Evolutionary conservation across 1,140 invertebrate species (phyloP), one percentile per base, ranked within the genome.

Genomic region (Drosophila elegans): DNA sequence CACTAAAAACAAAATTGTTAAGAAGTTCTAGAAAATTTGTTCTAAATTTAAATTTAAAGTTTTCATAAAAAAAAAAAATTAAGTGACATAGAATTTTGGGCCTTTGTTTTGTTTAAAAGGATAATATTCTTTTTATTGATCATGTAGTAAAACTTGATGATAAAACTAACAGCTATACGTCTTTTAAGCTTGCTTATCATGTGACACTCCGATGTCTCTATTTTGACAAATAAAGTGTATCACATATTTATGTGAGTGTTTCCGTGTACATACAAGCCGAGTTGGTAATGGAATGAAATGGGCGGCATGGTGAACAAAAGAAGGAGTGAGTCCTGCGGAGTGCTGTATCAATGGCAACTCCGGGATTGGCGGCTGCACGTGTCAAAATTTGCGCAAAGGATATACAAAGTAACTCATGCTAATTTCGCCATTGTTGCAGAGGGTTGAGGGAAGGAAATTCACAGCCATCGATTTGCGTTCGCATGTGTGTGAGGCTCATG

Each of bases 371-470:
- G 54, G 64, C 77, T 80, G 80, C 67, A 81, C 78, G 78, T 78
- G 78, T 81, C 82, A 81, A 85, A 81, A 86, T 86, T 86, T 85
- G 82, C 82, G 69, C 83, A 74, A 85, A 67, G 83, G 61, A 85
- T 85, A 82, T 82, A 78, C 83, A 88, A 88, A 85, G 74, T 78
- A 85, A 75, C 78, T 85, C 78, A 72, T 78, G 82, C 82, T 85
- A 85, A 85, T 85, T 86, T 85, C 51, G 51, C 49, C 61, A 80
- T 80, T 84, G 81, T 84, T 80, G 72, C 46, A 36, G n/a, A 38
- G 60, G 12, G 60, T 61, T 66, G 48, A 55, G 59, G 75, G 59
- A 42, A 64, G 60, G 44, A 64, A 48, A 55, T 48, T 10, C 44
- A 36, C 11, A 16, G 64, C 51, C 56, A 74, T 74, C 69, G 56